Conservation (phyloP, 2,888 invertebrate genomes). For the Cyclophora punctaria region DNA sequence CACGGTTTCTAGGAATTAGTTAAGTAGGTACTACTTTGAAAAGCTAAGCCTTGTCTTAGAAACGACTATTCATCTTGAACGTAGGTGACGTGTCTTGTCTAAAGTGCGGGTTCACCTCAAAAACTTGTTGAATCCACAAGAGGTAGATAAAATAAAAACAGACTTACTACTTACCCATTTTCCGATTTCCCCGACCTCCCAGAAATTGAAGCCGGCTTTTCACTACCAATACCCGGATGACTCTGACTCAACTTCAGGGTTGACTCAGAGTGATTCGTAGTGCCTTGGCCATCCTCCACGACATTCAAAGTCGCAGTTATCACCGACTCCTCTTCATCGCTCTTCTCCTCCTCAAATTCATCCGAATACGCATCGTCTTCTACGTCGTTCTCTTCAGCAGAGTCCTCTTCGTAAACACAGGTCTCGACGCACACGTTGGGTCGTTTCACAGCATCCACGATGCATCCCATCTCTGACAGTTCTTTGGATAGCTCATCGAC, state of each 20-base stretch:
- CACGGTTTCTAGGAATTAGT: too few relatives aligned
- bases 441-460: slow-evolving; percentile 55
- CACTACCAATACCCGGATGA: slow-evolving; percentile 42
- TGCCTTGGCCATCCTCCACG: slow-evolving; percentile 25
- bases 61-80: too few relatives aligned
- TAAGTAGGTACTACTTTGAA: too few relatives aligned
- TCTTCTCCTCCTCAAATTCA: slow-evolving; percentile 64
- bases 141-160: too few relatives aligned
- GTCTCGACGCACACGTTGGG: slow-evolving; percentile 62
- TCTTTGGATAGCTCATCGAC: slow-evolving; percentile 61
- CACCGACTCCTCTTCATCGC: slow-evolving; percentile 40
- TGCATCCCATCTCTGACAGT: slow-evolving; percentile 66
- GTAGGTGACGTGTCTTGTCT: too few relatives aligned
- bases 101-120: too few relatives aligned
- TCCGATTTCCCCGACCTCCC: slow-evolving; percentile 55
- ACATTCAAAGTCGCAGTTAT: slow-evolving; percentile 17
- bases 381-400: slow-evolving; percentile 34
- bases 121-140: too few relatives aligned
- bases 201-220: slow-evolving; percentile 41
- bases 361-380: slow-evolving; percentile 61
- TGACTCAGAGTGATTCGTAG: not conserved
- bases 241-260: slow-evolving; percentile 50
- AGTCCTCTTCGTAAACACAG: slow-evolving; percentile 51
- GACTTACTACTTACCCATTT: slow-evolving; percentile 42
- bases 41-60: too few relatives aligned